Base-by-base conservation (phyloP, 1,140 invertebrate species). In the Bemisia tabaci region DNA sequence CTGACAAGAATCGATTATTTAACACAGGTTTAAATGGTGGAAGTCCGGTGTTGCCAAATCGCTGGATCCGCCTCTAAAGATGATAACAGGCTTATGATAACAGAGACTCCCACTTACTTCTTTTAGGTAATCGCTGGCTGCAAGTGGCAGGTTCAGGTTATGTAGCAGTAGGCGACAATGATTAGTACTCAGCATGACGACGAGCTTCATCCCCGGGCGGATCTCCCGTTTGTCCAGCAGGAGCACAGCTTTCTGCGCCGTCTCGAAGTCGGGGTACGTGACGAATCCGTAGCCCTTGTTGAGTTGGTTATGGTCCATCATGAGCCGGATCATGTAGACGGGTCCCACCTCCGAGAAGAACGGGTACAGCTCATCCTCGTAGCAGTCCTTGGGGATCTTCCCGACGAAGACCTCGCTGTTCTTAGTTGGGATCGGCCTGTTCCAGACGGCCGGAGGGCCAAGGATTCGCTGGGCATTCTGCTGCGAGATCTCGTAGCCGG, bases 401-500 rank as follows among this genome's bases (percentile, higher is more conserved):
- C 33, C 39, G 25, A 65, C 58, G 48, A 65, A 65, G 24, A 65
- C 33, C 58, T 65, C 64, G 48, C 33, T 24, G 48, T 65, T 59
- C 33, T 48, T 48, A 1, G 73, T 77, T 0, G 81, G 82, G 0
- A 79, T 75, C 1, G 78, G 74, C 0, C 80, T 79, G 0, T 26
- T 73, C 81, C 81, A 81, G 64, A 77, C 72, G 22, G 79, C 75
- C 0, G 81, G 79, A 11, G 81, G 82, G 9, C 81, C 82, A 39
- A 81, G 80, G 22, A 77, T 82, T 58, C 84, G 76, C 64, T 85
- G 84, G 0, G 84, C 84, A 70, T 86, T 86, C 5, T 81, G 74
- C 68, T 84, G 82, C 5, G 73, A 73, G 9, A 75, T 73, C 1
- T 62, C 48, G 0, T 71, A 67, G 1, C 73, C 68, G 0, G 67